Base-by-base conservation (phyloP, 2,113 vertebrate genomes). In the Hypanus sabinus region DNA sequence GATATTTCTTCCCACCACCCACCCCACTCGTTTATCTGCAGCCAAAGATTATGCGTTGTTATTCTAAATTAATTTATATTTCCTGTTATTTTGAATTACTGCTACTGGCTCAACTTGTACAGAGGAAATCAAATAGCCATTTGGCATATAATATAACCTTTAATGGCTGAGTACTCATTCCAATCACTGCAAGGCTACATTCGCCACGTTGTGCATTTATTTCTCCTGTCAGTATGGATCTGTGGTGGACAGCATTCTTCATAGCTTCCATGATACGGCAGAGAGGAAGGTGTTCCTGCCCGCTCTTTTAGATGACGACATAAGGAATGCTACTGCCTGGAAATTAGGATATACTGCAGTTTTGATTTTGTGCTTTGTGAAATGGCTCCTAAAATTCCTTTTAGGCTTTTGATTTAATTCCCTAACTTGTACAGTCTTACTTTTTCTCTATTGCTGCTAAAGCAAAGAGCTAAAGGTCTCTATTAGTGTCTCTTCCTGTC, bases 401-500 rank as follows among this genome's bases (percentile, higher is more conserved):
- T 62, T 46, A 94, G 75, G 75, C 87, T 87, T 30, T 70, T 91
- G 36, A 81, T 94, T 94, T 94, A 33, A 94, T 94, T 94, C 94
- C 18, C 11, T 20, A 94, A 85, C 68, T 94, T 75, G 76, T n/a
- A 73, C 22, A 73, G 60, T 90, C 79, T 83, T 93, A 83, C 75
- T 75, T 94, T 62, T 71, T 68, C 30, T 57, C 22, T 85, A 46
- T 94, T 30, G 70, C 93, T 71, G 68, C 85, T 85, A 90, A 80
- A 75, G 75, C 73, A 91, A 22, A 80, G 46, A 36, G 93, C 93
- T 36, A 91, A 94, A 81, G 75, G 94, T 85, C 77, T 94, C 87
- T 92, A 85, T 93, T 94, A 88, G 79, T 94, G 90, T 94, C 94
- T 83, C 76, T 90, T 79, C 60, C 85, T 93, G 83, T 70, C 94